Conservation (phyloP, 2,888 invertebrate species). For the Deilephila porcellus region DNA sequence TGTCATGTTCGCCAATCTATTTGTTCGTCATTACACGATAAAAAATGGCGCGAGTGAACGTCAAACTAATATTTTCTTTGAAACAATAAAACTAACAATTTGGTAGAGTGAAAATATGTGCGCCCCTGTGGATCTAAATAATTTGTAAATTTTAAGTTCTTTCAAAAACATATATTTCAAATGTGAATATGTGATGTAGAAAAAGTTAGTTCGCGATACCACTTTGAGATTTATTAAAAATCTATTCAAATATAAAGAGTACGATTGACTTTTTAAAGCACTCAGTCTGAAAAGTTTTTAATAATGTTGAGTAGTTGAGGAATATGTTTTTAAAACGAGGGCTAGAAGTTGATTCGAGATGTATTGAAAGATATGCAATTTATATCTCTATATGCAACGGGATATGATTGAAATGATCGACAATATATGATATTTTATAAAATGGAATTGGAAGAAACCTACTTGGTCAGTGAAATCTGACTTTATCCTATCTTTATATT, state of each 20-base stretch:
- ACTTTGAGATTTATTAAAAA: neutral
- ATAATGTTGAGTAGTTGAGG: slow-evolving; percentile 18
- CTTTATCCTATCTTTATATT: neutral
- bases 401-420: neutral
- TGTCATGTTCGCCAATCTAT: too few species aligned
- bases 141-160: neutral
- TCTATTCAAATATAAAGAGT: neutral
- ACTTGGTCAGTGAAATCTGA: too few species aligned
- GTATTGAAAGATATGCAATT: slow-evolving; percentile 1
- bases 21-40: too few species aligned
- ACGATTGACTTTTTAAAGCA: neutral
- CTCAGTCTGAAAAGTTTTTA: slow-evolving; percentile 22
- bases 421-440: neutral
- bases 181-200: neutral
- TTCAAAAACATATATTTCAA: neutral
- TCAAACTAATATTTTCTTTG: too few species aligned
- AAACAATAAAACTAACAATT: too few species aligned
- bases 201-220: slow-evolving; percentile 6
- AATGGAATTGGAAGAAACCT: too few species aligned
- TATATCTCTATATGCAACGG: neutral
- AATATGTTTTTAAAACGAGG: slow-evolving; percentile 13
- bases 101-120: too few species aligned
- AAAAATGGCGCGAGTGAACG: too few species aligned
- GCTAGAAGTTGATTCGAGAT: neutral
- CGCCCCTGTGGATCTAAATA: too few species aligned